Evolutionary conservation across 2,113 vertebrate genomes (phyloP), one percentile per base, ranked within the genome.

Genomic region (Zosterops lateralis): DNA sequence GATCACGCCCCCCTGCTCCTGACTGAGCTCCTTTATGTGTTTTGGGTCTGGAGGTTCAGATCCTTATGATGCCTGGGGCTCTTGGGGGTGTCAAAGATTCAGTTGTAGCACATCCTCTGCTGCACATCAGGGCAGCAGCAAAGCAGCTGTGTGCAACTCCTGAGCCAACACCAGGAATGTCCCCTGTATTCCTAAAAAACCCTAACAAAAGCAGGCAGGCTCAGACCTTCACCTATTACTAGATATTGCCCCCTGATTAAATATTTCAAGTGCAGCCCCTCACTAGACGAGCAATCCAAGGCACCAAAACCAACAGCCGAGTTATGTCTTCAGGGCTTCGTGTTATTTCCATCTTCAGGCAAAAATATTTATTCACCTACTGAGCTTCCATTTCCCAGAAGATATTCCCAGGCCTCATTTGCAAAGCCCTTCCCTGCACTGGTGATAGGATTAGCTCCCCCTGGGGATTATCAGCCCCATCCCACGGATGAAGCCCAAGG

Each of bases 331-430:
- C 78, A 80, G 57, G 65, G 44, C 87, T 92, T 81, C 4, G 1
- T 6, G 58, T 36, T 74, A 86, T 36, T 84, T 68, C 42, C 15
- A 6, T 62, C 91, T 84, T 89, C 51, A 83, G 82, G 88, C 68
- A 90, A 80, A 84, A 68, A n/a, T 25, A 60, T 70, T 91, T 60
- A 56, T 57, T 87, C 36, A 56, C 44, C 20, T 14, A 6, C 61
- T 53, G 82, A 89, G 84, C 50, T 92, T 71, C 54, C 84, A 95
- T 88, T 36, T 86, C 91, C 87, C 81, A 74, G 11, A 26, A 93
- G 84, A 50, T 53, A 74, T n/a, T 85, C 90, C 86, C 70, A 92
- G 86, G 66, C 45, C 68, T 34, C 29, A 53, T 67, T 20, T 54
- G 51, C 78, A 87, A 82, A 91, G 82, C 81, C 65, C 31, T 62